Evolutionary conservation across 1,140 invertebrate genomes (phyloP), one percentile per base, ranked within the genome.

Genomic region (Trichonephila clavipes): DNA sequence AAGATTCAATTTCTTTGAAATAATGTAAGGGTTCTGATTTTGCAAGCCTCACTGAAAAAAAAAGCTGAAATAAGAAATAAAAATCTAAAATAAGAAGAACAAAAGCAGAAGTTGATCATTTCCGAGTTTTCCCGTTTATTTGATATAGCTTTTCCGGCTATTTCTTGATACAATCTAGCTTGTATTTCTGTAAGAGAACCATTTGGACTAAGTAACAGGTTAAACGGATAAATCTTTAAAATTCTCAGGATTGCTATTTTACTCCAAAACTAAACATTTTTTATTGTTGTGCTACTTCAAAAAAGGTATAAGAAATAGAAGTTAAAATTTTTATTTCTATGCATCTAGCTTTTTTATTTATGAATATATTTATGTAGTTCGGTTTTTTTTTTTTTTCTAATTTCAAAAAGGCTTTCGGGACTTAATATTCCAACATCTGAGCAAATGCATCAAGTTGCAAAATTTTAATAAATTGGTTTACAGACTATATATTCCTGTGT

Each of bases 1-100:
- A 88, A 88, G 72, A 88, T 88, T 88, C 69, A 88, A 88, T 88
- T 64, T 90, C 72, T 90, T 81, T 90, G 58, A 90, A 90, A 90
- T 90, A 90, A 90, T 90, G 88, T 34, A 72, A 69, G 40, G 59
- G 88, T 24, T 90, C 81, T 90, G 88, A 90, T 90, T 90, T 90
- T 51, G 12, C 88, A 28, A 62, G 34, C 40, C 51, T 34, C 40
- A n/a, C 6, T 59, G 69, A 81, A 61, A 64, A 28, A n/a, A 28
- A 90, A 90, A 28, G 18, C 24, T 40, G 58, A 51, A 90, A 90
- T 59, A 58, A 51, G 69, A 18, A 81, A 59, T 40, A 18, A 83
- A 83, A 83, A 83, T 21, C 21, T n/a, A n/a, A 83, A 83, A 28
- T 59, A 59, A 59, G 51, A 14, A 19, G 21, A 58, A 77, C 72